Evolutionary conservation across 2,888 invertebrate species (phyloP).

Genomic region (Sinohyriopsis cumingii): DNA sequence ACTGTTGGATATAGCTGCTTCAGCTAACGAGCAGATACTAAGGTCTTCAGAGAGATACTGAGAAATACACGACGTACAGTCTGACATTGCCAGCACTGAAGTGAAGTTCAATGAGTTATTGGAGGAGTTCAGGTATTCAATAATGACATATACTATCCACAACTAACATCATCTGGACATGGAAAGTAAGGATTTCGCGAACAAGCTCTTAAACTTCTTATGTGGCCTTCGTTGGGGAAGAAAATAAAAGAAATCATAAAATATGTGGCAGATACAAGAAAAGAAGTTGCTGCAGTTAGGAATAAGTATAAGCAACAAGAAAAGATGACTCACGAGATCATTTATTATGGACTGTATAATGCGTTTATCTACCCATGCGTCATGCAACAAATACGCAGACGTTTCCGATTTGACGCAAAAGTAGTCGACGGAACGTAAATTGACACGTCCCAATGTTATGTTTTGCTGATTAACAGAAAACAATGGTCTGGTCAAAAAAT

Average conservation of each 20-base stretch:
- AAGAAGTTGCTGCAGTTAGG: no score
- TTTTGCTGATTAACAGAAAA: no score
- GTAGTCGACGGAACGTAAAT: no score
- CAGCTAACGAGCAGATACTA: slow-evolving; percentile 1
- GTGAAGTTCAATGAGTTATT: slow-evolving; percentile 15
- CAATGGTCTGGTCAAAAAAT: no score
- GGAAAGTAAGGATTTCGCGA: slow-evolving; percentile 5
- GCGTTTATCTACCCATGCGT: no score
- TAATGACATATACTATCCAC: slow-evolving; percentile 12
- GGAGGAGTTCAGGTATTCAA: slow-evolving; percentile 13
- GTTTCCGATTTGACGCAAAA: no score
- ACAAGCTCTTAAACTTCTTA: slow-evolving; percentile 21
- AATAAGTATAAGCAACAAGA: no score
- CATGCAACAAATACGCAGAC: no score
- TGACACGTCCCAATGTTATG: no score
- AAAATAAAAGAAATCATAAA: no score
- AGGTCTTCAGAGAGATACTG: slow-evolving; percentile 13
- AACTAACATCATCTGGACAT: slow-evolving; percentile 21
- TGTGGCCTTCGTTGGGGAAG: slow-evolving; percentile 15
- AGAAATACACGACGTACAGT: slow-evolving; percentile 17
- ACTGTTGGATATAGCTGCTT: slow-evolving; percentile 4
- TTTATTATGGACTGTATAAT: neutral
- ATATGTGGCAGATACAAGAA: no score
- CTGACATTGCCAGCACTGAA: slow-evolving; percentile 22
- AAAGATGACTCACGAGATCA: no score